A percentile compares a stretch with the other conserved stretches of the same genome.
These are phyloP conservation scores for Dexiosoma caninum DNA, from an alignment of 2,888 invertebrate species.

Conservation along the genomic window DNA sequence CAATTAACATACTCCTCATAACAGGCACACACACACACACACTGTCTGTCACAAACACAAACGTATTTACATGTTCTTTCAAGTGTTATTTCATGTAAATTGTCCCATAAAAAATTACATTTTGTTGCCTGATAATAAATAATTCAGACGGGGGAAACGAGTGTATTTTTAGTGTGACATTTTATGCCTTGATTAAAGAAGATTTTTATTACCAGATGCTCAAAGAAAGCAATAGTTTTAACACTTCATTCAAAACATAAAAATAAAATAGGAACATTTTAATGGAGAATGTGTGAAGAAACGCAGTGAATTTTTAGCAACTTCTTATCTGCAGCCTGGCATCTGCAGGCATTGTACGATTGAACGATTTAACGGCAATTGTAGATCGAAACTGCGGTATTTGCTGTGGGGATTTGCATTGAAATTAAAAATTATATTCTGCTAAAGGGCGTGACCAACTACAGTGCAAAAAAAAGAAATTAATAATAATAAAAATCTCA, in stretches of 20 bases:
- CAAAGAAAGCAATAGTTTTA: not conserved
- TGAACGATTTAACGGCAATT: not conserved
- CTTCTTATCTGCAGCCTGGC: not conserved
- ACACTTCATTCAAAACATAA: too few relatives aligned
- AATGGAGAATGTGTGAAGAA: too few relatives aligned
- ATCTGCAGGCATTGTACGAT: too few relatives aligned
- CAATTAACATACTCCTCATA: slow-evolving; percentile 49
- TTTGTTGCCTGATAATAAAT: slow-evolving; percentile 41
- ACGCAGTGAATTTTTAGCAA: not conserved
- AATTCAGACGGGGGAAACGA: slow-evolving; percentile 1
- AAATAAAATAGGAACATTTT: too few relatives aligned
- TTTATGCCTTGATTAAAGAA: slow-evolving; percentile 13
- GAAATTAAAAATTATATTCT: too few relatives aligned
- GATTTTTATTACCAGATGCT: slow-evolving; percentile 47
- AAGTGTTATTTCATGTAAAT: slow-evolving; percentile 56
- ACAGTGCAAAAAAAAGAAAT: too few relatives aligned
- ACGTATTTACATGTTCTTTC: slow-evolving; percentile 34
- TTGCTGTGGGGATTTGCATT: too few relatives aligned
- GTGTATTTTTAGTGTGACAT: slow-evolving; percentile 30
- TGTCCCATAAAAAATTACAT: slow-evolving; percentile 60
- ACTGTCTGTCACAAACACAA: not conserved
- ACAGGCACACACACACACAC: not conserved
- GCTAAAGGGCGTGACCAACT: too few relatives aligned
- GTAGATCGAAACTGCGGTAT: too few relatives aligned
- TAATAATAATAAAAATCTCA: too few relatives aligned